Conservation (phyloP, 30 jellyfish, hydroid and myxozoan genomes). For the Aurelia sp. region DNA sequence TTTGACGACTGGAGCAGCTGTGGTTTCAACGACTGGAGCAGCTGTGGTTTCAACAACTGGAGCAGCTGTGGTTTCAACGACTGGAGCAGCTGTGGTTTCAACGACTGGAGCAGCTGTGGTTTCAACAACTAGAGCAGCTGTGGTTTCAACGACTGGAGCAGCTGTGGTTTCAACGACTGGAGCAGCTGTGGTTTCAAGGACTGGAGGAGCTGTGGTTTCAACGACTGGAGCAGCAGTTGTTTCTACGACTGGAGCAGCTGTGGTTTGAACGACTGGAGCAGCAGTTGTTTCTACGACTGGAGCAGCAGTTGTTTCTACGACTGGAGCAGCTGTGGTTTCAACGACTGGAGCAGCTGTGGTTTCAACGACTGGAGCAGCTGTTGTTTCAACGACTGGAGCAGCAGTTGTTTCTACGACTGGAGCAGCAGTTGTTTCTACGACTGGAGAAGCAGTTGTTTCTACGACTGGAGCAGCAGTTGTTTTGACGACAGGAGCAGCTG, state of each 20-base stretch:
- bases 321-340: constrained; percentile 21
- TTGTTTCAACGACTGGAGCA: constrained; percentile 39
- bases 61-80: constrained; percentile 1
- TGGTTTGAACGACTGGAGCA: background rate
- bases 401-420: constrained; percentile 16
- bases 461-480: constrained; percentile 13
- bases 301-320: constrained; percentile 1
- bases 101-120: constrained; percentile 18
- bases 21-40: constrained; percentile 17
- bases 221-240: constrained; percentile 44
- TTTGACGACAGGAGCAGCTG: constrained; percentile 3
- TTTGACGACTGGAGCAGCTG: constrained; percentile 32
- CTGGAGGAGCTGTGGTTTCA: constrained; percentile 25
- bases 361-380: constrained; percentile 37
- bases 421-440: constrained; percentile 44
- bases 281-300: background rate
- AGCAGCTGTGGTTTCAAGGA: constrained; percentile 19
- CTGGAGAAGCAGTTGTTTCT: constrained; percentile 13
- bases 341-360: constrained; percentile 8
- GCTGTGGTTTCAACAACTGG: constrained; percentile 36
- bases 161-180: constrained; percentile 9
- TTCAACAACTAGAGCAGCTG: constrained; percentile 28
- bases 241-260: constrained; percentile 33
- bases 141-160: constrained; percentile 17
- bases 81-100: constrained; percentile 24